phyloP scores from a whole-genome alignment of 2,888 invertebrate genomes.

The Dryobota labecula region DNA sequence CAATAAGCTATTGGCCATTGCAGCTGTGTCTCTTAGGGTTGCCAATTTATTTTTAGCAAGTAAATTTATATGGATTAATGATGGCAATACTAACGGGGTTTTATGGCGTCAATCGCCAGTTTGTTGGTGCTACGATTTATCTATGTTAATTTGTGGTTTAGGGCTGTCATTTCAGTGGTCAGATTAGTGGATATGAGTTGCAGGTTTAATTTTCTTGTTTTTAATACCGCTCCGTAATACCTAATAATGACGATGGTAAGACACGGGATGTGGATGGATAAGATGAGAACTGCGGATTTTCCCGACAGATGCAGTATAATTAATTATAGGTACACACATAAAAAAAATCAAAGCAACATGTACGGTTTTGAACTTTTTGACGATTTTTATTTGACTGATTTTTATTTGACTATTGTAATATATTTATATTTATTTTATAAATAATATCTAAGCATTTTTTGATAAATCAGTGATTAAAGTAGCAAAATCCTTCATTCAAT shows the following conservation, averaged over 20 bases:
- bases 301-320: neutral
- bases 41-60: slow-evolving; percentile 86
- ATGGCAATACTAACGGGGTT: slow-evolving; percentile 76
- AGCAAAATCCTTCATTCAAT: too few relatives aligned
- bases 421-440: too few relatives aligned
- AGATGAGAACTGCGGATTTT: slow-evolving; percentile 11
- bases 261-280: slow-evolving; percentile 11
- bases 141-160: slow-evolving; percentile 64
- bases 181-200: slow-evolving; percentile 44
- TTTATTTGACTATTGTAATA: too few relatives aligned
- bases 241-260: slow-evolving; percentile 38
- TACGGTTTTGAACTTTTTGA: too few relatives aligned
- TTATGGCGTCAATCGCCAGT: slow-evolving; percentile 80
- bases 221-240: slow-evolving; percentile 26
- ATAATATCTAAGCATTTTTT: too few relatives aligned
- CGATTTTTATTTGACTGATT: too few relatives aligned
- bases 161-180: slow-evolving; percentile 61
- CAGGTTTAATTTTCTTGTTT: slow-evolving; percentile 33
- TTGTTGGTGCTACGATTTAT: slow-evolving; percentile 64
- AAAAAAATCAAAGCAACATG: too few relatives aligned
- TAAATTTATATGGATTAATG: slow-evolving; percentile 85
- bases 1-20: slow-evolving; percentile 85
- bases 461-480: too few relatives aligned
- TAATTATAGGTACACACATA: too few relatives aligned
- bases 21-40: slow-evolving; percentile 87